phyloP scores from a whole-genome alignment of 1,140 invertebrate species.

The Bombus waltoni region DNA sequence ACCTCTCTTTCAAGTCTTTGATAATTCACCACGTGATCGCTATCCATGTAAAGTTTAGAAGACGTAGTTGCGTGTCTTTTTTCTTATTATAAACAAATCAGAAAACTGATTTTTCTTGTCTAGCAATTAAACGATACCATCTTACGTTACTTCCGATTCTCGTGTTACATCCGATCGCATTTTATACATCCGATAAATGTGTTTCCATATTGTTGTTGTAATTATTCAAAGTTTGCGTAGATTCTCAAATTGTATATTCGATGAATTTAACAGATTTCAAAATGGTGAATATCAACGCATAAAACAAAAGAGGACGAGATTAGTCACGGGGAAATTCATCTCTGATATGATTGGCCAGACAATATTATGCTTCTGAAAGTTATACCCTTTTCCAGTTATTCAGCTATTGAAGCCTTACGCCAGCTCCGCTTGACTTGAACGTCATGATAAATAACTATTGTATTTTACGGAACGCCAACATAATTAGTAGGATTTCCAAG shows the following conservation, averaged over 20 bases:
- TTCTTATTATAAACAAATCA: constrained; percentile 25
- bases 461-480: constrained; percentile 5
- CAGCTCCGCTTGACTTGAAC: constrained; percentile 19
- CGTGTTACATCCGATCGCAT: neutral
- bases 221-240: neutral
- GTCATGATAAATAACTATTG: constrained; percentile 38
- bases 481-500: constrained; percentile 3
- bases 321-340: neutral
- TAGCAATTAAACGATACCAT: neutral
- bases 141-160: neutral
- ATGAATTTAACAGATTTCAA: too few relatives aligned
- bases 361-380: constrained; percentile 20
- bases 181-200: neutral
- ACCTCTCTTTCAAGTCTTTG: neutral
- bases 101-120: neutral
- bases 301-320: neutral
- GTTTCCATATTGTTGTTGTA: neutral
- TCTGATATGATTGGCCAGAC: constrained; percentile 33
- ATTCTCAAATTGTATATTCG: too few relatives aligned
- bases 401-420: constrained; percentile 12
- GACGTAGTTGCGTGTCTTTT: neutral
- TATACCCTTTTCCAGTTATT: constrained; percentile 41
- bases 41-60: constrained; percentile 43
- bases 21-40: constrained; percentile 58
- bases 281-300: neutral